Evolutionary conservation across 2,888 invertebrate genomes (phyloP), one percentile per base, ranked within the genome.

Genomic region (Azorinus chamasolen): DNA sequence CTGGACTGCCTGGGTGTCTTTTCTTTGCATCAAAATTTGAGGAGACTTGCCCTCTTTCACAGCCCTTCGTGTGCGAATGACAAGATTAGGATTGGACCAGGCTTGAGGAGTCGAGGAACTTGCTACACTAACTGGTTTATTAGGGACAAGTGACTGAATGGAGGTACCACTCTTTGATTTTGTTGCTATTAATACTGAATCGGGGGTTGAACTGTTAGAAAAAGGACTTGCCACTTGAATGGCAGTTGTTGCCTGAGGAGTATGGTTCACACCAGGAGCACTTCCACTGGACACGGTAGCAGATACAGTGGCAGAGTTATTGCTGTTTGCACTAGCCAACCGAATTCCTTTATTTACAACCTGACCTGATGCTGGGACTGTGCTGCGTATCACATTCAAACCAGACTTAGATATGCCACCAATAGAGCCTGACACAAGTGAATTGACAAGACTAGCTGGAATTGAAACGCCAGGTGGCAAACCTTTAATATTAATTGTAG

Each of bases 21-120:
- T 55, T 2, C 61, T 59, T 27, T 41, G 46, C 0, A 61, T 50
- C 5, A 27, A 51, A n/a, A 57, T 50, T 51, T 65, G 65, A 12
- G 73, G 73, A 16, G 73, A 69, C 16, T 50, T 37, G 16, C 51
- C 48, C 18, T 61, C 54, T 24, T 66, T 59, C 16, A 78, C 77
- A n/a, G 85, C 85, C 88, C 73, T 79, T 16, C 93, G 78, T 0
- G 93, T 93, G 37, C 93, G 85, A 45, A 93, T 93, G 8, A 93
- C 92, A 59, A 93, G 86, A 76, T 93, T 92, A 20, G 92, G 92
- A 79, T 93, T 93, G 18, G 92, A 93, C 89, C 92, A 93, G 0
- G 93, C 92, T 59, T 88, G 88, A 1, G 90, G 85, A 5, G 75
- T 64, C 16, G 74, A 54, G 4, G 77, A 62, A 62, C 65, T 71